Percentiles rank a stretch among this genome's conserved stretches.
Conservation (phyloP, 1,140 invertebrate genomes). For the Cotesia glomerata region DNA sequence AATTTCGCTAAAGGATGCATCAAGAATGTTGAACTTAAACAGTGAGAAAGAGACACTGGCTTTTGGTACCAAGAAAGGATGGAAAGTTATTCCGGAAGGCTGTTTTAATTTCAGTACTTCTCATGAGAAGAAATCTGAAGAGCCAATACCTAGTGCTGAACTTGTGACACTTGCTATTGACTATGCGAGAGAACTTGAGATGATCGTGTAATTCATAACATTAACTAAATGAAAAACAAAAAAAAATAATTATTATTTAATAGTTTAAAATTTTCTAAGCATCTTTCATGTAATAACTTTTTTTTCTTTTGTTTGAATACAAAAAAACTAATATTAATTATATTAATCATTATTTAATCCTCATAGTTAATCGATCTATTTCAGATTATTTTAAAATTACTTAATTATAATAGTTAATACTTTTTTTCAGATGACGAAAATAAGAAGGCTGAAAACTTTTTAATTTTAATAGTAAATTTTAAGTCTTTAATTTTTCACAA, state of each 20-base stretch:
- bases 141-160: constrained; percentile 85
- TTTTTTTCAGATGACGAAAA: too few species aligned
- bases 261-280: constrained; percentile 9
- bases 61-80: constrained; percentile 83
- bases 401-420: too few species aligned
- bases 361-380: background rate
- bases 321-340: too few species aligned
- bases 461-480: too few species aligned
- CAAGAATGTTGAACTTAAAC: constrained; percentile 86
- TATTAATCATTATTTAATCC: background rate
- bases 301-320: background rate
- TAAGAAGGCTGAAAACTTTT: too few species aligned
- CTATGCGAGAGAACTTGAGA: constrained; percentile 98
- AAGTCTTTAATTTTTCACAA: too few species aligned
- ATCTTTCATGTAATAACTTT: constrained; percentile 1
- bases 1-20: constrained; percentile 86
- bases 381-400: too few species aligned
- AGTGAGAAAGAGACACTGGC: constrained; percentile 77
- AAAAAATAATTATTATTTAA: too few species aligned
- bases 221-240: too few species aligned
- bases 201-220: constrained; percentile 85
- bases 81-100: constrained; percentile 80
- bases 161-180: constrained; percentile 93
- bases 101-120: constrained; percentile 80
- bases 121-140: constrained; percentile 77